Evolutionary conservation across 1,140 invertebrate species (phyloP), one percentile per base, ranked within the genome.

Genomic region (Ruditapes philippinarum): DNA sequence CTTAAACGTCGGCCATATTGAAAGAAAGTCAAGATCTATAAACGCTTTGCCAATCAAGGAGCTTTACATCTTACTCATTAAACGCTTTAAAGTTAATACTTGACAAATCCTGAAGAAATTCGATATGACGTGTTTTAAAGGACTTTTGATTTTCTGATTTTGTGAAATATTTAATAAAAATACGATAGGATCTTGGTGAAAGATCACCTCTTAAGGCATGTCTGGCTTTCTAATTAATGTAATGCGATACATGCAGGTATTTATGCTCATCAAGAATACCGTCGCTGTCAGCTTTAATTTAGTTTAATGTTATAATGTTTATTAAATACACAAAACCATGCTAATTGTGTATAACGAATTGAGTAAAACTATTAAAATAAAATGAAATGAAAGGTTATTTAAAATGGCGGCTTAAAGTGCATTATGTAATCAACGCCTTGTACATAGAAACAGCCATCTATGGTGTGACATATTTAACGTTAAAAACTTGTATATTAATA

Each of bases 1-100:
- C 40, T 40, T 54, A 49, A 83, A 45, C 45, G 57, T 68, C 62
- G 36, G 22, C 28, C 62, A 70, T 83, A 17, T 68, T 83, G 57
- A 65, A 83, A 45, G 60, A 83, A 83, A 83, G 81, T 83, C 81
- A 83, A 83, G 62, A 83, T 70, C 62, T 65, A 70, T 83, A 83
- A 83, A 45, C 81, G 60, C 31, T 51, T 68, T 51, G 14, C 28
- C 60, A 49, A 70, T 68, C 60, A 33, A 68, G n/a, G 51, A 4
- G 28, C 31, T 51, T 42, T 49, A 60, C 14, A 81, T 62, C 38
- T 22, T 22, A 81, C n/a, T 81, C 79, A 62, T 42, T 81, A 83
- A 45, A 83, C 31, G 81, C 81, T 70, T 83, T 31, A 83, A 83
- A 68, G 62, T 83, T 65, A 70, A 65, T 81, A 45, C 65, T 81